Percentiles rank a stretch among this genome's conserved stretches.
Conservation (phyloP, 2,888 invertebrate species). For the Abrostola tripartita region DNA sequence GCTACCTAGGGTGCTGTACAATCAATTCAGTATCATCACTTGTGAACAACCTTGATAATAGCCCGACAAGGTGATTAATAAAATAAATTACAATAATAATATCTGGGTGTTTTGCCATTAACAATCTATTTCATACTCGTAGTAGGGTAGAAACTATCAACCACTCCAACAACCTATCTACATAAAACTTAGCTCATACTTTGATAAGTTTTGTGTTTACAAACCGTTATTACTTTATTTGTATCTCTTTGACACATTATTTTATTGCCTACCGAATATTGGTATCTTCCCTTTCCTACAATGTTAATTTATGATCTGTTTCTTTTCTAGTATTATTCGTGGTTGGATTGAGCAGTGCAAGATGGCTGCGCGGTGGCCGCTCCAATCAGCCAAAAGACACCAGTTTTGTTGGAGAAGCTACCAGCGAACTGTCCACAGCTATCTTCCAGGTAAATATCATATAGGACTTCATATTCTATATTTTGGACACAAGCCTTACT, state of each 20-base stretch:
- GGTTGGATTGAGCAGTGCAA: conserved; percentile 71
- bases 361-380: conserved; percentile 79
- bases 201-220: too few relatives aligned
- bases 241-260: neutral
- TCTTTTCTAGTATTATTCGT: conserved; percentile 72
- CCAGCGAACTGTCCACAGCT: conserved; percentile 84
- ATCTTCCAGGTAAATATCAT: conserved; percentile 82
- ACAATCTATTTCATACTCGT: too few relatives aligned
- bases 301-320: neutral
- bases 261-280: neutral
- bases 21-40: too few relatives aligned
- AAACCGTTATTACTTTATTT: too few relatives aligned
- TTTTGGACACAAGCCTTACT: conserved; percentile 1
- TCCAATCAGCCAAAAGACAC: conserved; percentile 73
- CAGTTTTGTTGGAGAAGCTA: conserved; percentile 86
- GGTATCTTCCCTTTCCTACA: neutral
- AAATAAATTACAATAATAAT: too few relatives aligned
- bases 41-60: too few relatives aligned
- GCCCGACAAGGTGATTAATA: too few relatives aligned
- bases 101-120: too few relatives aligned
- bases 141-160: too few relatives aligned
- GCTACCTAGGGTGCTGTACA: too few relatives aligned
- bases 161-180: too few relatives aligned
- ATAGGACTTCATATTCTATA: neutral
- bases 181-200: too few relatives aligned